Percentiles rank a stretch among this genome's conserved stretches.
These are phyloP conservation scores for Probaryconus sp. DNA, from an alignment of 1,140 invertebrate species.

Conservation along the genomic window DNA sequence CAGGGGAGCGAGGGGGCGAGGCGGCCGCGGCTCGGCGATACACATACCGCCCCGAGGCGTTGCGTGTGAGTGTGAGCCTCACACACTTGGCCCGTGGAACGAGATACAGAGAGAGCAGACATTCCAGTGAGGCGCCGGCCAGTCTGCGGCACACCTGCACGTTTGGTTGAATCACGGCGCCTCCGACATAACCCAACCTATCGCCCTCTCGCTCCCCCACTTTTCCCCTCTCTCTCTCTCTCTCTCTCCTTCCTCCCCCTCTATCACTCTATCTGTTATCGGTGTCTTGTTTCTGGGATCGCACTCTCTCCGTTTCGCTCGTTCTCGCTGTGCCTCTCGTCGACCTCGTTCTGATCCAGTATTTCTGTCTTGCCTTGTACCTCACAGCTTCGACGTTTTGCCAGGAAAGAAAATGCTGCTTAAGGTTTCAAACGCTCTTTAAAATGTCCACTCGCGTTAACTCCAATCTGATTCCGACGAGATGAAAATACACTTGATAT, in stretches of 20 bases:
- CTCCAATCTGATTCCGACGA: no score
- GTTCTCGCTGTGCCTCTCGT: conserved; percentile 6
- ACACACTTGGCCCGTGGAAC: not conserved
- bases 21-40: conserved; percentile 41
- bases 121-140: conserved; percentile 77
- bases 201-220: conserved; percentile 34
- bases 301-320: no score
- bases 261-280: no score
- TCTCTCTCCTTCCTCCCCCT: conserved; percentile 1
- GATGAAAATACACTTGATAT: no score
- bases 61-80: conserved; percentile 20
- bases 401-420: no score
- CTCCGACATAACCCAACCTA: conserved; percentile 71
- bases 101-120: conserved; percentile 63
- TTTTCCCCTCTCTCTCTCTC: conserved; percentile 19
- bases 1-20: conserved; percentile 22
- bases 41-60: conserved; percentile 40
- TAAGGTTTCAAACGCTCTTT: no score
- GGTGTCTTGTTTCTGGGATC: not conserved
- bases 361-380: not conserved
- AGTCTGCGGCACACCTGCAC: conserved; percentile 77
- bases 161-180: conserved; percentile 77
- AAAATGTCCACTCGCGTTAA: no score
- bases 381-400: not conserved
- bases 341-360: conserved; percentile 8